Base-by-base conservation (phyloP, 2,797 vertebrate genomes). In the Anguilla obscura region DNA sequence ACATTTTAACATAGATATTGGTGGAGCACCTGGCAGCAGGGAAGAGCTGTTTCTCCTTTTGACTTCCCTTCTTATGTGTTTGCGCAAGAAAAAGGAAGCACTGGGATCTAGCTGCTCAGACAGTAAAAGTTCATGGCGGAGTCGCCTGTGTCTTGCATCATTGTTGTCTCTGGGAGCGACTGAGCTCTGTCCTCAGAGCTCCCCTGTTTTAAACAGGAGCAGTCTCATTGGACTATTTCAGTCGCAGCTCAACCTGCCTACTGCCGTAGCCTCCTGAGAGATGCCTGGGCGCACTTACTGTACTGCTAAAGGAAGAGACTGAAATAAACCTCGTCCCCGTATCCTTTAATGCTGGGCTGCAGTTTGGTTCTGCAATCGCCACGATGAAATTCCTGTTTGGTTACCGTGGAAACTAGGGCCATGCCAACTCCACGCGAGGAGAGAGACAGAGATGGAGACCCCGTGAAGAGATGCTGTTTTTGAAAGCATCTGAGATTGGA, bases 331-430 rank as follows among this genome's bases (percentile, higher is more conserved):
- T 89, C 40, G 85, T 82, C 87, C 84, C 87, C 91, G 87, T 89
- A 90, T 90, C 89, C 58, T 84, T 71, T 92, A 89, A 92, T 88
- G 87, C 87, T 89, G 88, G 80, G 86, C 91, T 90, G 90, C 90
- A 91, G 90, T 91, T 91, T 91, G 87, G 87, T 90, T 89, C 89
- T 87, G 90, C 89, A 86, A 91, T 91, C 92, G 91, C 88, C 87
- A 89, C 87, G 90, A 90, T 92, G 89, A 90, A 88, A 88, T 89
- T 90, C 90, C 90, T 87, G 56, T 52, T 87, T 82, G 90, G 93
- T 95, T 94, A 90, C 95, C 91, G 94, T 95, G 92, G 90, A 91
- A 56, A 93, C 94, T 80, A 85, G 87, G 85, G 93, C 91, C 90
- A 93, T 93, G 91, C 89, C 33, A 63, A 90, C 86, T 87, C 91